Conservation (phyloP, 2,888 invertebrate species). For the Andrena bicolor region DNA sequence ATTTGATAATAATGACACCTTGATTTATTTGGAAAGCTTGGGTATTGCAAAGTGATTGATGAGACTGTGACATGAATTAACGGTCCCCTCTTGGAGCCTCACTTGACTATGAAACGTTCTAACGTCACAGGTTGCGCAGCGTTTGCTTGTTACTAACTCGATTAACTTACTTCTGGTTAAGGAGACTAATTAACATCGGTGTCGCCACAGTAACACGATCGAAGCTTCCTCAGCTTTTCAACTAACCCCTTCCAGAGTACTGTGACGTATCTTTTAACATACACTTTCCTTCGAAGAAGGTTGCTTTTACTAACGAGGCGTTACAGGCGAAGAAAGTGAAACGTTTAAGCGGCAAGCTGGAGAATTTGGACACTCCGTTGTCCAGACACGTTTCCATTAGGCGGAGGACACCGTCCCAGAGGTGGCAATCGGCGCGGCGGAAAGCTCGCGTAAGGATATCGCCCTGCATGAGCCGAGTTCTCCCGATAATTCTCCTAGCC, state of each 20-base stretch:
- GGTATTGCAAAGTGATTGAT: background rate
- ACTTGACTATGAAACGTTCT: constrained; percentile 5
- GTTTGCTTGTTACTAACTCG: constrained; percentile 18
- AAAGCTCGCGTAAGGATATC: constrained; percentile 83
- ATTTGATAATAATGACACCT: background rate
- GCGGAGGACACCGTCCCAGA: constrained; percentile 83
- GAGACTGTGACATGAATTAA: background rate
- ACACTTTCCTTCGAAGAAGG: constrained; percentile 17
- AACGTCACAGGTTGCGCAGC: background rate
- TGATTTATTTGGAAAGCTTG: background rate
- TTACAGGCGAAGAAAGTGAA: constrained; percentile 80
- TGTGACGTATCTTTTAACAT: constrained; percentile 10
- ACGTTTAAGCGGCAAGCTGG: constrained; percentile 81
- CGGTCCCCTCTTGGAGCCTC: background rate
- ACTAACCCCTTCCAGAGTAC: constrained; percentile 22
- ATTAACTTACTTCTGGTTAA: constrained; percentile 50
- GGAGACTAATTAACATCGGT: constrained; percentile 51
- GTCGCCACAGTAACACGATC: constrained; percentile 27
- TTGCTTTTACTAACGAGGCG: constrained; percentile 77
- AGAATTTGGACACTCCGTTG: constrained; percentile 81
- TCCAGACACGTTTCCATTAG: constrained; percentile 83
- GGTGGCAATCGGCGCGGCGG: constrained; percentile 83
- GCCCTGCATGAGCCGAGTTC: constrained; percentile 54
- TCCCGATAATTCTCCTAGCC: background rate
- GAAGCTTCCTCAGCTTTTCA: constrained; percentile 24